A percentile compares a stretch with the other conserved stretches of the same genome.
These are phyloP conservation scores for Zapornia atra DNA, from an alignment of 2,113 vertebrate species.

Conservation along the genomic window DNA sequence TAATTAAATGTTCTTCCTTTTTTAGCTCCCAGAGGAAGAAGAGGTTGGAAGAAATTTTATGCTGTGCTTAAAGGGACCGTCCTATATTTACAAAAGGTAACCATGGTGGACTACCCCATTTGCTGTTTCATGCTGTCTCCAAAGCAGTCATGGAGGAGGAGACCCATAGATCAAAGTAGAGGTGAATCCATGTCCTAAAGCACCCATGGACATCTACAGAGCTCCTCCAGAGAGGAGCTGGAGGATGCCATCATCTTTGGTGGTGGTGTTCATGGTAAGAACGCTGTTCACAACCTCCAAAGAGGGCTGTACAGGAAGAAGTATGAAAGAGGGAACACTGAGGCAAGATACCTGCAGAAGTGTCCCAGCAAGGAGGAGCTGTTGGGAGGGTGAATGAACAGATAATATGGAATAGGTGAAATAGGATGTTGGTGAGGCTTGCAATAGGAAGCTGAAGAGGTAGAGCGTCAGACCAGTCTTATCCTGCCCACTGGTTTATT, in stretches of 20 bases:
- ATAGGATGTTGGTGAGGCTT: not conserved
- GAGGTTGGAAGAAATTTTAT: constrained; percentile 99
- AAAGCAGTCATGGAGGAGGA: not conserved
- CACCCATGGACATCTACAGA: not conserved
- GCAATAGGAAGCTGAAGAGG: not conserved
- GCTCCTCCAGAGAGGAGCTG: not conserved
- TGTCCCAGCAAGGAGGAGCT: not conserved
- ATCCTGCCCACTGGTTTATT: not conserved
- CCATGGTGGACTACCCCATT: not conserved
- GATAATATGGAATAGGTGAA: not conserved
- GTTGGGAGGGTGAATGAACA: not conserved
- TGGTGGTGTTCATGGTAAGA: not conserved
- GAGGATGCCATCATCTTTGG: not conserved
- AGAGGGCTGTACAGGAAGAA: not conserved
- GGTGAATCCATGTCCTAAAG: not conserved
- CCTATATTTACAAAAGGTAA: constrained; percentile 97
- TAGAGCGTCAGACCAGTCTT: not conserved
- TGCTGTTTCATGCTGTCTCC: not conserved
- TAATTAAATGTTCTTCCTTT: constrained; percentile 25
- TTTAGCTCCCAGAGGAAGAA: constrained; percentile 91
- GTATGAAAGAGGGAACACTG: not conserved
- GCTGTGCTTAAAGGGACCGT: constrained; percentile 96
- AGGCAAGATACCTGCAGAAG: not conserved
- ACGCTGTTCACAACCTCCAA: not conserved
- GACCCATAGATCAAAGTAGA: not conserved